phyloP scores from a whole-genome alignment of 2,888 invertebrate species.

The Microplitis deprimator region DNA sequence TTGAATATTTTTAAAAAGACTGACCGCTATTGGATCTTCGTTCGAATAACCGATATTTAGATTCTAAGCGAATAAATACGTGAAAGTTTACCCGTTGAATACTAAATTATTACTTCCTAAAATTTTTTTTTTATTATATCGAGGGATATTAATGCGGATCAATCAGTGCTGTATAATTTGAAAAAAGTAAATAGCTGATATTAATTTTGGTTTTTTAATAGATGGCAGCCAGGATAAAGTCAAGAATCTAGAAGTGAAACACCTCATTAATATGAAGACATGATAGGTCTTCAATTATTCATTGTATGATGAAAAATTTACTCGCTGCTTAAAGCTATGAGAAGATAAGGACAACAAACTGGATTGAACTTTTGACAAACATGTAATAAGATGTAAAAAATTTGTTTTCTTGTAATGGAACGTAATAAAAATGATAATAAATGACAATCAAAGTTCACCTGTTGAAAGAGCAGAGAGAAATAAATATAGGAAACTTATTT shows the following conservation, averaged over 20 bases:
- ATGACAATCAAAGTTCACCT: no score
- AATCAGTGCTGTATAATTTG: background rate
- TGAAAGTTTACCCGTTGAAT: background rate
- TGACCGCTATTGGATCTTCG: background rate
- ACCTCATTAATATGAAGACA: background rate
- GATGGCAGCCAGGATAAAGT: background rate
- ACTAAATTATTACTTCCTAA: background rate
- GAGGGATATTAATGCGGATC: background rate
- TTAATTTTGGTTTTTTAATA: background rate
- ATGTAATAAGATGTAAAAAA: no score
- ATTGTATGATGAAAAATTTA: no score
- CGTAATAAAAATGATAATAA: no score
- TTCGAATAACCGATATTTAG: background rate
- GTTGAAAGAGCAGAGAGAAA: no score
- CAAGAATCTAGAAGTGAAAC: background rate
- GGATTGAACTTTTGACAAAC: no score
- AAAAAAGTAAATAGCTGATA: background rate
- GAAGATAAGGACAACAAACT: no score
- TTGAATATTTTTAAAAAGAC: background rate
- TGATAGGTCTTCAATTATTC: no score
- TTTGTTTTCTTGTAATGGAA: no score
- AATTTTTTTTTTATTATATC: background rate
- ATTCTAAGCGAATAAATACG: background rate
- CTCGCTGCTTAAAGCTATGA: no score
- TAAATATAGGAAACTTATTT: no score